phyloP scores from a whole-genome alignment of 2,888 invertebrate genomes.

The Barypeithes pellucidus region DNA sequence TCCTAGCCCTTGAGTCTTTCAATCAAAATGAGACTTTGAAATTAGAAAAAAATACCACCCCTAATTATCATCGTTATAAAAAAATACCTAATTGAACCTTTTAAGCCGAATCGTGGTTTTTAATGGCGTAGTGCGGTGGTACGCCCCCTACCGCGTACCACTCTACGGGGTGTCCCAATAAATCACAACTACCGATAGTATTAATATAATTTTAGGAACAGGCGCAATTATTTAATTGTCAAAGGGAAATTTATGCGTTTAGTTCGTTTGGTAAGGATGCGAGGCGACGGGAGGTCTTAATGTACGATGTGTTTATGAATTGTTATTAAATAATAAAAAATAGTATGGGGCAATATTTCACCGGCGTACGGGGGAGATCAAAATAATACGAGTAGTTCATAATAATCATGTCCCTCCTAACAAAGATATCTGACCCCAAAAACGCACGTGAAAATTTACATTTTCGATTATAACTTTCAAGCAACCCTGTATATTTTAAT shows the following conservation, averaged over 20 bases:
- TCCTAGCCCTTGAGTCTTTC: too few relatives aligned
- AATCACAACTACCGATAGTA: conserved; percentile 56
- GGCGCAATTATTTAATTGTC: conserved; percentile 54
- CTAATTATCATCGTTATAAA: too few relatives aligned
- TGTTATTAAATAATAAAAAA: background rate
- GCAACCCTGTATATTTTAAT: too few relatives aligned
- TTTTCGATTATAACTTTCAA: too few relatives aligned
- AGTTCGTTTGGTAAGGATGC: conserved; percentile 37
- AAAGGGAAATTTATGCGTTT: conserved; percentile 51
- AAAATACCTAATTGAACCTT: background rate
- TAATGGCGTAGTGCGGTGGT: conserved; percentile 47
- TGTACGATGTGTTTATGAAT: conserved; percentile 21
- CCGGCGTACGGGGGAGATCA: too few relatives aligned
- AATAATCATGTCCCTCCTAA: too few relatives aligned
- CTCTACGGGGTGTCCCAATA: conserved; percentile 42
- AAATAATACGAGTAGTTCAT: too few relatives aligned
- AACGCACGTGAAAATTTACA: too few relatives aligned
- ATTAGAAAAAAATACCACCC: too few relatives aligned
- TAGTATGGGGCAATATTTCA: too few relatives aligned
- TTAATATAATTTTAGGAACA: conserved; percentile 54
- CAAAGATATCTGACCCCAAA: too few relatives aligned
- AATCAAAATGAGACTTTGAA: too few relatives aligned
- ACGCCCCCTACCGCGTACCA: conserved; percentile 44
- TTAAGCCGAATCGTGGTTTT: conserved; percentile 5
- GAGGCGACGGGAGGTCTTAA: conserved; percentile 27